Evolutionary conservation across 2,797 vertebrate genomes (phyloP).

Genomic region (Buphagus erythrorhynchus): DNA sequence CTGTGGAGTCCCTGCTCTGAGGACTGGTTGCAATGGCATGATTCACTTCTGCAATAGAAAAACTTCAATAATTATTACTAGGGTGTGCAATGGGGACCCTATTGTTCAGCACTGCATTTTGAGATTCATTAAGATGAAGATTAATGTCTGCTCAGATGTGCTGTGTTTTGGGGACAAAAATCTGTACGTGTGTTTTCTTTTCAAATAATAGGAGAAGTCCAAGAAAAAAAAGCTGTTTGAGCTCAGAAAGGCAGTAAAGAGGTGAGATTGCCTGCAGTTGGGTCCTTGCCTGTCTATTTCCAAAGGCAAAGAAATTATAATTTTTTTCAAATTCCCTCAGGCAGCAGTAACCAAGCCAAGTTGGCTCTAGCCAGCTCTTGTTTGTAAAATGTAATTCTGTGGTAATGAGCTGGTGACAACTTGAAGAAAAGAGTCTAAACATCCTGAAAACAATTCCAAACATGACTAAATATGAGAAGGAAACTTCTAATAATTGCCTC

Average conservation of each 20-base stretch:
- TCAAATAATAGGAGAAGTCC: not conserved
- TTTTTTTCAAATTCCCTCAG: conserved; percentile 70
- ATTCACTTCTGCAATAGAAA: not conserved
- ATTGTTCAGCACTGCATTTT: not conserved
- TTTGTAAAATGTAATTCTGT: conserved; percentile 76
- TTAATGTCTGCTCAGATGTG: not conserved
- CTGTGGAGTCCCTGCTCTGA: not conserved
- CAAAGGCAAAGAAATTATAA: conserved; percentile 55
- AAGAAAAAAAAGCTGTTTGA: not conserved
- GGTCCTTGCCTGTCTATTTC: conserved; percentile 44
- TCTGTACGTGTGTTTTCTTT: not conserved
- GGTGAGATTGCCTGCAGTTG: conserved; percentile 10
- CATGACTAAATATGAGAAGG: conserved; percentile 52
- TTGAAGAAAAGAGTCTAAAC: conserved; percentile 71
- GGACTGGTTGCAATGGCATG: not conserved
- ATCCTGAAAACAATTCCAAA: conserved; percentile 72
- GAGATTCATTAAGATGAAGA: not conserved
- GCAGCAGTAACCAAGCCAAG: conserved; percentile 64
- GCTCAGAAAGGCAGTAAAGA: not conserved
- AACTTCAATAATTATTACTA: not conserved
- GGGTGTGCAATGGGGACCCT: not conserved
- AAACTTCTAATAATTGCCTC: conserved; percentile 39
- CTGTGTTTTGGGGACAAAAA: not conserved
- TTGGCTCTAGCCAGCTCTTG: conserved; percentile 66
- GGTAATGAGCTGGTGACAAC: conserved; percentile 77